These are phyloP conservation scores for Argyra leucocephala DNA, from an alignment of 2,888 invertebrate species.

Conservation along the genomic window DNA sequence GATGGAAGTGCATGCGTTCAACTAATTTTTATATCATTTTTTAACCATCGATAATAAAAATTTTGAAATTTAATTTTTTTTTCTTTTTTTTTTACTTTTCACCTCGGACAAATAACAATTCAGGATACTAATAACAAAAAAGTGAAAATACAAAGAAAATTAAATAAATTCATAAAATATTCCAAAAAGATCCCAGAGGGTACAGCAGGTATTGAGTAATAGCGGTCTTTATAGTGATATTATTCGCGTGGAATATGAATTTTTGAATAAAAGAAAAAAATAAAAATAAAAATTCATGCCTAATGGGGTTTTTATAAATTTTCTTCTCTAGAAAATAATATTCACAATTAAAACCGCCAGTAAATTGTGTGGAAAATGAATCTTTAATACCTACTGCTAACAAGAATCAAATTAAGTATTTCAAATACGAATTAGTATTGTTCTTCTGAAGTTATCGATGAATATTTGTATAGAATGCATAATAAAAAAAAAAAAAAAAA, in stretches of 20 bases:
- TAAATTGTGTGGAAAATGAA: background rate
- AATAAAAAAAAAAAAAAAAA: too few species aligned
- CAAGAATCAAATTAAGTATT: background rate
- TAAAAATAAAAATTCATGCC: background rate
- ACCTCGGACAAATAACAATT: background rate
- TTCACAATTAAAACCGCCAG: background rate
- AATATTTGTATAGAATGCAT: too few species aligned
- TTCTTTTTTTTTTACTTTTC: background rate
- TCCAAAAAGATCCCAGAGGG: background rate
- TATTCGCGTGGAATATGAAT: background rate
- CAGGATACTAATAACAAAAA: too few species aligned
- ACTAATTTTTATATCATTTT: slow-evolving; percentile 5
- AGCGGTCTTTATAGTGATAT: background rate
- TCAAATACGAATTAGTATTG: background rate
- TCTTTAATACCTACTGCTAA: background rate
- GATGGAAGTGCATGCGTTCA: background rate
- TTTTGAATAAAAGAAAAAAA: background rate
- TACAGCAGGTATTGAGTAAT: background rate
- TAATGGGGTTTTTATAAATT: background rate
- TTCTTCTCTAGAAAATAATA: background rate
- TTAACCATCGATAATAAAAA: background rate
- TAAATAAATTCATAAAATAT: background rate
- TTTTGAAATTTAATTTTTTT: background rate
- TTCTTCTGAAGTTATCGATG: too few species aligned
- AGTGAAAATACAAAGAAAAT: background rate